Evolutionary conservation across 2,888 invertebrate genomes (phyloP).

Genomic region (Myathropa florea): DNA sequence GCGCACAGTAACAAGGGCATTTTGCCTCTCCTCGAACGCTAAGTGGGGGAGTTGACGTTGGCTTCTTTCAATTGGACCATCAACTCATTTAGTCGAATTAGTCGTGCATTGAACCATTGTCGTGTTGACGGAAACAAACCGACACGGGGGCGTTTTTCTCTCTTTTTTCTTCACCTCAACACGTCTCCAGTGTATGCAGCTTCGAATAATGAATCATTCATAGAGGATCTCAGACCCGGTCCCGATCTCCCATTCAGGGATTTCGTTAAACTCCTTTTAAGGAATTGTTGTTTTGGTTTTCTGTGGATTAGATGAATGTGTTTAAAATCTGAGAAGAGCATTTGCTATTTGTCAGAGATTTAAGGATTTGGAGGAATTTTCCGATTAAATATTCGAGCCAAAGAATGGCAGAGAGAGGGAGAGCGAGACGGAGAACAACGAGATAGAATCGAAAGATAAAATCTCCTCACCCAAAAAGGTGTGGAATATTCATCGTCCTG

Average conservation of each 20-base stretch:
- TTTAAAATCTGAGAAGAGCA: slow-evolving; percentile 64
- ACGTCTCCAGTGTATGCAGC: slow-evolving; percentile 10
- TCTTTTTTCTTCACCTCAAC: neutral
- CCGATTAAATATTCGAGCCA: slow-evolving; percentile 57
- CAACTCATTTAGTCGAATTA: slow-evolving; percentile 60
- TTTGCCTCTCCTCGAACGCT: slow-evolving; percentile 24
- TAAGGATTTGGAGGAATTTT: slow-evolving; percentile 57
- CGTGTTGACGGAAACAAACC: slow-evolving; percentile 38
- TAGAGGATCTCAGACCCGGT: neutral
- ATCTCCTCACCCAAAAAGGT: slow-evolving; percentile 48
- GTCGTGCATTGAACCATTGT: slow-evolving; percentile 41
- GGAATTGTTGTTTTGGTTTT: slow-evolving; percentile 65
- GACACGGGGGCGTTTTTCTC: slow-evolving; percentile 46
- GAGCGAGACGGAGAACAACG: neutral
- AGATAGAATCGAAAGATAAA: slow-evolving; percentile 52
- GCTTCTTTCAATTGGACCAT: slow-evolving; percentile 63
- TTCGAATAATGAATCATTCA: slow-evolving; percentile 13
- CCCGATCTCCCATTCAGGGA: slow-evolving; percentile 44
- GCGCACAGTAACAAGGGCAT: neutral
- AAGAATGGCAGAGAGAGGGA: slow-evolving; percentile 1
- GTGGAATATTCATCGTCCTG: slow-evolving; percentile 48
- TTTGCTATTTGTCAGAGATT: slow-evolving; percentile 63
- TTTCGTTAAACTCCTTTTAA: slow-evolving; percentile 57
- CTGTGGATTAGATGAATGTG: slow-evolving; percentile 58
- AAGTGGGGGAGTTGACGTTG: slow-evolving; percentile 62